Evolutionary conservation across 2,797 vertebrate genomes (phyloP).

Genomic region (Myotis findleyi): DNA sequence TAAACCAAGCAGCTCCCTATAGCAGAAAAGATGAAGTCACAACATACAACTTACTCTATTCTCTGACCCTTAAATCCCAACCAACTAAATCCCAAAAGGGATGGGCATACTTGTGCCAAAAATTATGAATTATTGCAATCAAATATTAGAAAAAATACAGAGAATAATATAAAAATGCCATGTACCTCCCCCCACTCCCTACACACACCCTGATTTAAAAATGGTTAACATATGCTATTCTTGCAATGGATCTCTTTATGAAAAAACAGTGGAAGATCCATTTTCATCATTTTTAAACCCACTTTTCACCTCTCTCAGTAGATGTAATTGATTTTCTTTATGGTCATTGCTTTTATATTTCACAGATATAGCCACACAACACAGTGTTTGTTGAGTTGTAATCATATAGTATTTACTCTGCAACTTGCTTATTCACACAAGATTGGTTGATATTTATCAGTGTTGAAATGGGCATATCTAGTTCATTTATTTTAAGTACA

Average conservation of each 20-base stretch:
- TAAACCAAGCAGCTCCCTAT: background rate
- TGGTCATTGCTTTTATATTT: background rate
- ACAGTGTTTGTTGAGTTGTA: background rate
- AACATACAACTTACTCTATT: background rate
- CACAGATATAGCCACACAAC: background rate
- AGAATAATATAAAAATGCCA: background rate
- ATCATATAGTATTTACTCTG: background rate
- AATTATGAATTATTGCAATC: background rate
- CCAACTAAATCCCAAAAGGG: background rate
- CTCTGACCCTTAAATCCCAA: background rate
- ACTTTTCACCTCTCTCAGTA: background rate
- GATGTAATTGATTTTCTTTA: background rate
- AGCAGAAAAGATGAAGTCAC: background rate
- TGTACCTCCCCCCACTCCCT: fast-evolving
- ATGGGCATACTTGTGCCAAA: background rate
- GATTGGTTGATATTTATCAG: background rate
- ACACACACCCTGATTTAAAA: background rate
- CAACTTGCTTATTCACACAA: background rate
- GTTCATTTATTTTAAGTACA: conserved; percentile 36
- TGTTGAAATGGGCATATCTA: background rate
- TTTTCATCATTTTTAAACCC: background rate
- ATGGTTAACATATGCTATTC: background rate
- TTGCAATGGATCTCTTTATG: background rate
- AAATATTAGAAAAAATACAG: conserved; percentile 3
- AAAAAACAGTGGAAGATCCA: background rate